Evolutionary conservation across 2,113 vertebrate genomes (phyloP).

Genomic region (Chroicocephalus ridibundus): DNA sequence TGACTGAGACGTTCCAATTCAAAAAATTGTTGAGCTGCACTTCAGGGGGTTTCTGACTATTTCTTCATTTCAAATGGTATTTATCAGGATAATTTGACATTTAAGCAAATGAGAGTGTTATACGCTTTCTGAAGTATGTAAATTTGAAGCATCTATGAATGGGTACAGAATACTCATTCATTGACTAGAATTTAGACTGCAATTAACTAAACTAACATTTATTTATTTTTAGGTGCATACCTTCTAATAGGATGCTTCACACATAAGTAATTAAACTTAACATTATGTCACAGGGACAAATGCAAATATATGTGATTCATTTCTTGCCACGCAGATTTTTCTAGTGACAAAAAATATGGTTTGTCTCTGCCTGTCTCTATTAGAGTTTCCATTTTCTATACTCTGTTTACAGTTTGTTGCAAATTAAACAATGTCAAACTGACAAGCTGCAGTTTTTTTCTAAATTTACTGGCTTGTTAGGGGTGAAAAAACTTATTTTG

Average conservation of each 20-base stretch:
- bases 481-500: conserved; percentile 24
- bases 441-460: conserved; percentile 36
- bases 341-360: conserved; percentile 33
- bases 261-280: conserved; percentile 16
- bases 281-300: conserved; percentile 14
- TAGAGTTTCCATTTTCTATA: conserved; percentile 45
- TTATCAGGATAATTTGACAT: conserved; percentile 36
- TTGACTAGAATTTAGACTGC: not conserved
- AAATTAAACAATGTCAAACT: conserved; percentile 59
- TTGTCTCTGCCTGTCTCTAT: conserved; percentile 32
- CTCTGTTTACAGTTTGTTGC: conserved; percentile 42
- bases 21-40: not conserved
- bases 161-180: not conserved
- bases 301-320: conserved; percentile 18
- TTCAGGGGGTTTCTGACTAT: not conserved
- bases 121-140: not conserved
- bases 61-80: conserved; percentile 8
- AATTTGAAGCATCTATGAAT: conserved; percentile 2
- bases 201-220: conserved; percentile 34
- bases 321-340: conserved; percentile 29
- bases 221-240: conserved; percentile 40
- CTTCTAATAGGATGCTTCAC: conserved; percentile 16
- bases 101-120: conserved; percentile 23
- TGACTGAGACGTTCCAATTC: not conserved
- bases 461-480: conserved; percentile 48